Evolutionary conservation across 2,797 vertebrate genomes (phyloP), one percentile per base, ranked within the genome.

Genomic region (Rhinella marina): DNA sequence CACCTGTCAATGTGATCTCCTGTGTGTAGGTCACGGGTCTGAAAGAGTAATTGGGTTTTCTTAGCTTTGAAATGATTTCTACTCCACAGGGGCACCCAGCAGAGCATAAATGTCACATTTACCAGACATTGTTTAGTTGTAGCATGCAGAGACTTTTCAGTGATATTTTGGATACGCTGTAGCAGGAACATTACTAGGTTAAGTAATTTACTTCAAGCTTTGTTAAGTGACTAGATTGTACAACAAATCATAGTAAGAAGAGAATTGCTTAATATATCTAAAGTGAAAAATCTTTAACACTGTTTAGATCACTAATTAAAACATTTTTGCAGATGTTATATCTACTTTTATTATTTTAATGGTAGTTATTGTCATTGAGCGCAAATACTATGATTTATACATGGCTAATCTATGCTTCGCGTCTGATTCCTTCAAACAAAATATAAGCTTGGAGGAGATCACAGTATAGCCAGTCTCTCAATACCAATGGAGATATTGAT

Each of bases 41-140:
- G 23, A 66, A 64, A 86, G 70, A 81, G 82, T 85, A 85, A 85
- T 85, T 80, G 83, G 77, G 78, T 88, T 88, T 88, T 88, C 82
- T 73, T 88, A 81, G 68, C 78, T 86, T 81, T 77, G 78, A 82
- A 89, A 86, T 86, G 68, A 86, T 89, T 86, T 82, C 68, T 89
- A 56, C 88, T 86, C 88, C 64, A 82, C 79, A 82, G 84, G 70
- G 78, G 79, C 68, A 82, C 79, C 73, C 14, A 23, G 25, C 59
- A 82, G 72, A 82, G 61, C 88, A 88, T 86, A 81, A 86, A 88
- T 85, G 78, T 88, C 68, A 86, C 70, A 82, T 89, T 89, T 89
- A 82, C 57, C 73, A 82, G 84, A 66, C 79, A 77, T 86, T 86
- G 88, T 70, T 80, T 86, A 76, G 84, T 76, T 89, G 78, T 54